These are phyloP conservation scores for Callitettix versicolor DNA, from an alignment of 1,140 invertebrate genomes.

Conservation along the genomic window DNA sequence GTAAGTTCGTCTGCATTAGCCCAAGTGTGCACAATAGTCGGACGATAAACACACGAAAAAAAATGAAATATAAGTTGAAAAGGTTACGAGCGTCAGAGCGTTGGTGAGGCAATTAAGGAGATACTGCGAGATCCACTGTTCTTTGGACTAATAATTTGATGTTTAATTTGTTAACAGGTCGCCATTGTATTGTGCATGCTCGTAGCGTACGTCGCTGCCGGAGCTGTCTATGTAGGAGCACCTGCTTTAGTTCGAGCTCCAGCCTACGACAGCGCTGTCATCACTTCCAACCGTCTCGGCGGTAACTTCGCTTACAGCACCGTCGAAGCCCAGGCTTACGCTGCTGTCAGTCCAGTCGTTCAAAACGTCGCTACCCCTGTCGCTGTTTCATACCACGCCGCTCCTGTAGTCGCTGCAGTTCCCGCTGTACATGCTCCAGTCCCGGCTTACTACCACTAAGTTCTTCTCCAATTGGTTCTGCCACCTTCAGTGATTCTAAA, in stretches of 20 bases:
- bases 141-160: too few relatives aligned
- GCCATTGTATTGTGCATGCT: neutral
- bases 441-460: neutral
- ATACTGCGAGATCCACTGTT: too few relatives aligned
- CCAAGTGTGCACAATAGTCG: too few relatives aligned
- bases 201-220: constrained; percentile 11
- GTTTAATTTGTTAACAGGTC: neutral
- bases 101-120: too few relatives aligned
- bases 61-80: too few relatives aligned
- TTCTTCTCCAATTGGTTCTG: too few relatives aligned
- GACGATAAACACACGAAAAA: too few relatives aligned
- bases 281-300: constrained; percentile 39
- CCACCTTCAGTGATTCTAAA: too few relatives aligned
- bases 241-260: constrained; percentile 36
- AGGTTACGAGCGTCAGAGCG: too few relatives aligned
- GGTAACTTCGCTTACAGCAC: constrained; percentile 44
- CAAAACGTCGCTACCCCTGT: constrained; percentile 24
- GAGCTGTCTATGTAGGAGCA: constrained; percentile 14
- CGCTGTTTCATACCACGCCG: constrained; percentile 24
- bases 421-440: neutral
- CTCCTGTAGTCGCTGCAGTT: constrained; percentile 16
- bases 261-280: constrained; percentile 39
- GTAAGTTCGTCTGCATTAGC: too few relatives aligned
- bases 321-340: constrained; percentile 41
- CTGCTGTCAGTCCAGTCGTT: constrained; percentile 36